phyloP scores from a whole-genome alignment of 1,140 invertebrate genomes.

The Ctenoplectra terminalis region DNA sequence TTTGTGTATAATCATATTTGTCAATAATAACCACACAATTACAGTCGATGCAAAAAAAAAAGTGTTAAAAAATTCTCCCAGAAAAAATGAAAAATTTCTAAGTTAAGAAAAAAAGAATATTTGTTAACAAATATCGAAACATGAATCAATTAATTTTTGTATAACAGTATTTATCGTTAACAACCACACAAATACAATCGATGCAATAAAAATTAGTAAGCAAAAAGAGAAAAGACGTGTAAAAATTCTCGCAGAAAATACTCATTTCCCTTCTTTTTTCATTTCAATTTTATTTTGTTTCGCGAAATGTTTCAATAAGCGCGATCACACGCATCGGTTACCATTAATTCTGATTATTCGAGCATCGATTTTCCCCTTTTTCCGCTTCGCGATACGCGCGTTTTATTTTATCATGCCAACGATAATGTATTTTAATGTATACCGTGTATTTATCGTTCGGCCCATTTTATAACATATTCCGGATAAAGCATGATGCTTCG shows the following conservation, averaged over 20 bases:
- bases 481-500: background rate
- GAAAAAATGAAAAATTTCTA: too few relatives aligned
- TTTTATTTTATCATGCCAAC: background rate
- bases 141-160: too few relatives aligned
- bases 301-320: background rate
- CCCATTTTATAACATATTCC: background rate
- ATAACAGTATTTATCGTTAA: too few relatives aligned
- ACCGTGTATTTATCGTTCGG: background rate
- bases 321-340: background rate
- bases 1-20: too few relatives aligned
- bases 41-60: too few relatives aligned
- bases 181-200: too few relatives aligned
- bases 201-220: too few relatives aligned
- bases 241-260: background rate
- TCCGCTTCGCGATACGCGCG: background rate
- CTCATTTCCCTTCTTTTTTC: background rate
- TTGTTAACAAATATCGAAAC: too few relatives aligned
- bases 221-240: background rate
- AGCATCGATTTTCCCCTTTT: background rate
- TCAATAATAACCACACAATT: too few relatives aligned
- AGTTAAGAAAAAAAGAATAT: too few relatives aligned
- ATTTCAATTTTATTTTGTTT: background rate
- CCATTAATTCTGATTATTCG: background rate
- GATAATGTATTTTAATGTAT: constrained; percentile 7
- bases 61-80: too few relatives aligned